Conservation (phyloP, 2,797 vertebrate species). For the Notolabrus celidotus region DNA sequence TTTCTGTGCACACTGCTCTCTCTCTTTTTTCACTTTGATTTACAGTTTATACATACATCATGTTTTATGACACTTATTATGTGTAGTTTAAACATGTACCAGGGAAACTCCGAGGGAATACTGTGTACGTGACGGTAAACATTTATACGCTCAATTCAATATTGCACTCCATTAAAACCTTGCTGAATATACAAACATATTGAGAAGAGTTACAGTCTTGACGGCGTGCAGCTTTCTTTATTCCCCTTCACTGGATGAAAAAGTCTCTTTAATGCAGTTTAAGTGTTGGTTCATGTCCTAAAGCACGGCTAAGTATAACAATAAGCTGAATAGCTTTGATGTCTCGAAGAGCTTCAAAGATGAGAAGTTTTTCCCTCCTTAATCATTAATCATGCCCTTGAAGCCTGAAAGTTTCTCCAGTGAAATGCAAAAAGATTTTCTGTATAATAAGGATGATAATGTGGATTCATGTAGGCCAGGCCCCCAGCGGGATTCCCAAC, state of each 20-base stretch:
- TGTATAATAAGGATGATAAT: conserved; percentile 66
- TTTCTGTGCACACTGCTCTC: background rate
- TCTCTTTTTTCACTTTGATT: background rate
- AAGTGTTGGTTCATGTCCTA: conserved; percentile 53
- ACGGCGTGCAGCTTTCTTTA: conserved; percentile 38
- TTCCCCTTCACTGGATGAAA: conserved; percentile 19
- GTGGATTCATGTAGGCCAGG: conserved; percentile 62
- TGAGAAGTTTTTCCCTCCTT: conserved; percentile 67
- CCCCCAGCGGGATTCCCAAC: conserved; percentile 46
- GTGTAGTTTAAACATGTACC: conserved; percentile 14
- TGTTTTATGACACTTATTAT: conserved; percentile 9
- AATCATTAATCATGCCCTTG: conserved; percentile 80
- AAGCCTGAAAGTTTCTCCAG: conserved; percentile 66
- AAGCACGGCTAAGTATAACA: conserved; percentile 66
- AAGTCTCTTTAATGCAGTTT: conserved; percentile 30
- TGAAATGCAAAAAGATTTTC: conserved; percentile 50
- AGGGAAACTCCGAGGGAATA: conserved; percentile 19
- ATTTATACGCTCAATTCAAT: conserved; percentile 36
- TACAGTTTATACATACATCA: background rate
- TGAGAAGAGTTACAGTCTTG: conserved; percentile 46
- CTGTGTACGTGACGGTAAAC: conserved; percentile 47
- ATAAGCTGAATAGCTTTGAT: conserved; percentile 72
- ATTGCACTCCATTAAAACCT: conserved; percentile 43
- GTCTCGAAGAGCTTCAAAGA: conserved; percentile 69
- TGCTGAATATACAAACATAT: conserved; percentile 35